phyloP scores from a whole-genome alignment of 1,140 invertebrate species.

The Bombyx mandarina region DNA sequence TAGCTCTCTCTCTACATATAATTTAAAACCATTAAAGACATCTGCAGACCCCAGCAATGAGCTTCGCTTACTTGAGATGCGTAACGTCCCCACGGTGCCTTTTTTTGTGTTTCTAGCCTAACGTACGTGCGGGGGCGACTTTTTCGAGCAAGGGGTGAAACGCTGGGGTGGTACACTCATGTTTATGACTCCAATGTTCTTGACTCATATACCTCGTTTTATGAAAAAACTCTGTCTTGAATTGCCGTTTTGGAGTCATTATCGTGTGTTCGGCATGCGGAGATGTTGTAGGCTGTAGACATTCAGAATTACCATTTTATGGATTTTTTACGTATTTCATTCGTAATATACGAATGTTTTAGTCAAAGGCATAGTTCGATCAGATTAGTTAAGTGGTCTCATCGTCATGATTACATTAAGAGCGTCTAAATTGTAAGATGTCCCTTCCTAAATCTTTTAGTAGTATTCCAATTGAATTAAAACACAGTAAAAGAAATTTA shows the following conservation, averaged over 20 bases:
- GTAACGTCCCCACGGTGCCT: constrained; percentile 58
- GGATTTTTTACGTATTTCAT: constrained; percentile 11
- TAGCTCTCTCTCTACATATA: constrained; percentile 67
- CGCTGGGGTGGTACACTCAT: constrained; percentile 53
- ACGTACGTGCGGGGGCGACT: constrained; percentile 63
- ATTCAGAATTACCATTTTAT: constrained; percentile 13
- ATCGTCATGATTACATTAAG: no score
- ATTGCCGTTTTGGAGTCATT: constrained; percentile 51
- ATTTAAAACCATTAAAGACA: constrained; percentile 70
- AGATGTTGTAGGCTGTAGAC: constrained; percentile 1
- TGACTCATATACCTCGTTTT: constrained; percentile 66
- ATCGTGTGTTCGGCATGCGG: constrained; percentile 30
- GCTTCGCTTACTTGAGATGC: constrained; percentile 64
- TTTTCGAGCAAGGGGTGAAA: constrained; percentile 65
- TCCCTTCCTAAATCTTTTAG: no score
- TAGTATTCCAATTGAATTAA: no score
- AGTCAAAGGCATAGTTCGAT: no score
- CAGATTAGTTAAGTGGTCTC: no score
- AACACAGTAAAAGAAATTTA: no score
- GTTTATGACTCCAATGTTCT: constrained; percentile 63
- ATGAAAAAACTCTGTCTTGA: constrained; percentile 54
- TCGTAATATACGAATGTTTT: constrained; percentile 6
- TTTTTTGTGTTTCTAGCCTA: constrained; percentile 48
- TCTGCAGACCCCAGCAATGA: constrained; percentile 64
- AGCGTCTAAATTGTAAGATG: no score